Evolutionary conservation across 2,888 invertebrate species (phyloP).

Genomic region (Leistus spinibarbis): DNA sequence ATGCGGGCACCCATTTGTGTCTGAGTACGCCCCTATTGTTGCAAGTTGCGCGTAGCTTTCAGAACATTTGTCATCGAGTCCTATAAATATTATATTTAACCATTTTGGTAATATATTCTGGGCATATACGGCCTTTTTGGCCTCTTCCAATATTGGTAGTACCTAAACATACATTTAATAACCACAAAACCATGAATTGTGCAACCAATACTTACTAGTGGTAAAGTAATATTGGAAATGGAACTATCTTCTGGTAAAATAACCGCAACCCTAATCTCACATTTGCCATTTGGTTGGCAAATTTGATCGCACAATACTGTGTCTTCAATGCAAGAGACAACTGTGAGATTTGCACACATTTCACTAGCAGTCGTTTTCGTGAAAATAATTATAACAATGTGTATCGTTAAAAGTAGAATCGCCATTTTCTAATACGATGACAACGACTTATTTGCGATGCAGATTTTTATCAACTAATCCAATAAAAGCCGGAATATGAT

Average conservation of each 20-base stretch:
- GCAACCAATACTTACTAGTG: neutral
- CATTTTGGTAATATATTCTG: constrained; percentile 8
- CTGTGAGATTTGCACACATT: neutral
- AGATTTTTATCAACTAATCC: no score
- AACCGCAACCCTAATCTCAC: constrained; percentile 16
- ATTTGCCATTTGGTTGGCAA: constrained; percentile 3
- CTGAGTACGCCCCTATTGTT: constrained; percentile 8
- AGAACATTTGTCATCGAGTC: constrained; percentile 14
- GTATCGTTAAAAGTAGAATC: no score
- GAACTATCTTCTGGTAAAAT: constrained; percentile 11
- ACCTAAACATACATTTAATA: no score
- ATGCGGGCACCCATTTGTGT: constrained; percentile 14
- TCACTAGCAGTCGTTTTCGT: constrained; percentile 3
- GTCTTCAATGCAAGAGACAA: neutral
- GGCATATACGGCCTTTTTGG: neutral
- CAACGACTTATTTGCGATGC: no score
- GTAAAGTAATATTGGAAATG: neutral
- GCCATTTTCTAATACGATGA: no score
- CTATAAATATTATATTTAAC: constrained; percentile 6
- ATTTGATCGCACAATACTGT: constrained; percentile 15
- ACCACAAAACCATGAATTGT: no score
- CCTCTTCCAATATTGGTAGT: constrained; percentile 6
- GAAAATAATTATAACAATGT: no score
- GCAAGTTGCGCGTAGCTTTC: constrained; percentile 17
- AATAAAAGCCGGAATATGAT: no score